Evolutionary conservation across 2,888 invertebrate genomes (phyloP).

Genomic region (Xestia sexstrigata): DNA sequence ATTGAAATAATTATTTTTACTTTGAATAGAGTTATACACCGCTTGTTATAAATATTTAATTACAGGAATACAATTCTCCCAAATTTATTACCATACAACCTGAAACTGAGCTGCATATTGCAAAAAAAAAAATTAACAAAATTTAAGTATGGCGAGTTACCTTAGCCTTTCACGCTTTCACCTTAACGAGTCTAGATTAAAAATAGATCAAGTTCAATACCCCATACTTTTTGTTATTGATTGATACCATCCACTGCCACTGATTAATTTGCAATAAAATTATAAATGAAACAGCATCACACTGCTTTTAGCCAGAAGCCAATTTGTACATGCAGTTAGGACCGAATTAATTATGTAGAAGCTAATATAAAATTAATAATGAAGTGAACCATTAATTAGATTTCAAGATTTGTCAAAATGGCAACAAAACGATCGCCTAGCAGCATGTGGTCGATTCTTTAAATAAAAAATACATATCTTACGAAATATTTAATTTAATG

Average conservation of each 20-base stretch:
- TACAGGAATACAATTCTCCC: not conserved
- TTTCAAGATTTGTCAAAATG: constrained; percentile 14
- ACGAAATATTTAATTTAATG: constrained; percentile 3
- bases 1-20: too few species aligned
- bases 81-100: not conserved
- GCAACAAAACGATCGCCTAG: constrained; percentile 18
- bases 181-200: not conserved
- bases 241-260: constrained; percentile 33
- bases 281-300: constrained; percentile 59
- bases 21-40: too few species aligned
- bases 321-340: constrained; percentile 73
- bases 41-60: too few species aligned
- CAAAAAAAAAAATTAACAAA: not conserved
- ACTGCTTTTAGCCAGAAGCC: constrained; percentile 67
- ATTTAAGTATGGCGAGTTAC: too few species aligned
- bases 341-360: constrained; percentile 45
- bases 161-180: not conserved
- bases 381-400: constrained; percentile 15
- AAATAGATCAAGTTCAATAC: constrained; percentile 7
- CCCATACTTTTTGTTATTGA: not conserved
- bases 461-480: constrained; percentile 14
- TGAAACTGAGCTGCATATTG: not conserved
- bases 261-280: constrained; percentile 19
- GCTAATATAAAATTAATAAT: constrained; percentile 40
- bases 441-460: constrained; percentile 41